These are phyloP conservation scores for Drosophila colorata DNA, from an alignment of 2,888 invertebrate species.

Conservation along the genomic window DNA sequence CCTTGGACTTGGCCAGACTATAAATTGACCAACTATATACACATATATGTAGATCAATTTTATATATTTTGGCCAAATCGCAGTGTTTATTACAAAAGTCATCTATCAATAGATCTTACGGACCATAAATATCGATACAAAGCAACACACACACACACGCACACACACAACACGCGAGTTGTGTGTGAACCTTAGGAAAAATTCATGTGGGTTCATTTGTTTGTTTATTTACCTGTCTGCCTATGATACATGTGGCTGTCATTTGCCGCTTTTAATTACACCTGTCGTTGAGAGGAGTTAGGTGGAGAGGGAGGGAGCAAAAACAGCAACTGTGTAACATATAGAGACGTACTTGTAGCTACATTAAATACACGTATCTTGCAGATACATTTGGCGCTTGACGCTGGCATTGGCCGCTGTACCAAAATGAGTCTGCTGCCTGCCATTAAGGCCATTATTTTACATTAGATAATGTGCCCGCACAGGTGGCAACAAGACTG, in stretches of 20 bases:
- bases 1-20: conserved; percentile 39
- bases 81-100: conserved; percentile 58
- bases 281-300: conserved; percentile 16
- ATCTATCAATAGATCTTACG: conserved; percentile 51
- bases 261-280: conserved; percentile 77
- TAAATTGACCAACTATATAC: conserved; percentile 9
- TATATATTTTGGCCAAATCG: conserved; percentile 18
- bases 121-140: conserved; percentile 36
- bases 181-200: conserved; percentile 28
- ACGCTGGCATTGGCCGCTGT: conserved; percentile 3
- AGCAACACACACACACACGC: conserved; percentile 1
- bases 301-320: conserved; percentile 6
- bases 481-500: conserved; percentile 16
- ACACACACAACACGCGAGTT: conserved; percentile 5
- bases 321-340: conserved; percentile 9
- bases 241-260: conserved; percentile 68
- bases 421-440: conserved; percentile 19
- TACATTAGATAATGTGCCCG: conserved; percentile 54
- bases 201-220: conserved; percentile 3
- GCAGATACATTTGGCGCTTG: conserved; percentile 50
- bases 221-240: conserved; percentile 49
- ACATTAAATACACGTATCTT: conserved; percentile 48
- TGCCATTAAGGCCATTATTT: conserved; percentile 65
- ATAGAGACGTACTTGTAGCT: conserved; percentile 29
- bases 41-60: background rate